These are phyloP conservation scores for Neolamprologus devosi DNA, from an alignment of 2,113 vertebrate genomes.

Conservation along the genomic window DNA sequence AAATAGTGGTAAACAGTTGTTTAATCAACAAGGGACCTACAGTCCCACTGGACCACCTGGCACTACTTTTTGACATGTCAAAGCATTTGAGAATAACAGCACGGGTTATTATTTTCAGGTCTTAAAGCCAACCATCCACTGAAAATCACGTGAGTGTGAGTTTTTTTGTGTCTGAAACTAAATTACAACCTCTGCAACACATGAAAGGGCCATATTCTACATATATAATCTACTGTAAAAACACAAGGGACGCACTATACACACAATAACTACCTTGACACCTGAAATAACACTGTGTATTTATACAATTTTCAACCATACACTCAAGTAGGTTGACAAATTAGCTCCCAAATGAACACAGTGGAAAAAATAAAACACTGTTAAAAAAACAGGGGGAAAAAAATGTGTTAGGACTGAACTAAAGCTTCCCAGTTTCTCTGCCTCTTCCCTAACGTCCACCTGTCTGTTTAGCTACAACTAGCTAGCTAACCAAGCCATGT, in stretches of 20 bases:
- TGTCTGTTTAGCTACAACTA: constrained; percentile 36
- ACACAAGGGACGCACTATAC: neutral
- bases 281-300: neutral
- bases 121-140: neutral
- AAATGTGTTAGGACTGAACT: neutral
- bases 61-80: neutral
- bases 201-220: neutral
- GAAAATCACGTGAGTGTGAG: neutral
- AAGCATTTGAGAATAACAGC: neutral
- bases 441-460: constrained; percentile 30
- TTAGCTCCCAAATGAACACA: neutral
- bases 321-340: neutral
- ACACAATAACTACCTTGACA: neutral
- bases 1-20: neutral
- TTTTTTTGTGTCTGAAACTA: neutral
- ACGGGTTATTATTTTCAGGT: neutral
- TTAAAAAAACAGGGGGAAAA: neutral
- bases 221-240: neutral
- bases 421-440: constrained; percentile 1
- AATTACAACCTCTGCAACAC: neutral
- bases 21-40: neutral
- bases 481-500: constrained; percentile 18
- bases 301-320: neutral
- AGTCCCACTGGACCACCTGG: neutral
- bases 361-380: neutral